Evolutionary conservation across 1,140 invertebrate species (phyloP).

Genomic region (Myzus persicae): DNA sequence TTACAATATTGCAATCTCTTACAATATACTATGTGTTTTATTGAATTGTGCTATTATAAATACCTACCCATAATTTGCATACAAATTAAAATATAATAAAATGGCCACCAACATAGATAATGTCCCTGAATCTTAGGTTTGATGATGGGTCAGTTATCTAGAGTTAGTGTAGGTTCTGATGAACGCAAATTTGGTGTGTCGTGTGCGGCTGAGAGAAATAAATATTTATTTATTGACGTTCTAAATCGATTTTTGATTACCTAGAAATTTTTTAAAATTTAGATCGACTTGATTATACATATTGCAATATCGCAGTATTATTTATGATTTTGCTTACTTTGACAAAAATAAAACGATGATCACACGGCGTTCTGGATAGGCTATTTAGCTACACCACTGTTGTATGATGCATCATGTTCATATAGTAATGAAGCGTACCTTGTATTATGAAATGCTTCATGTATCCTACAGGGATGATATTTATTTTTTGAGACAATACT

Average conservation of each 20-base stretch:
- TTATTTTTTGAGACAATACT: neutral
- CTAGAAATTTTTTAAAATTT: neutral
- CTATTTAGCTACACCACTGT: neutral
- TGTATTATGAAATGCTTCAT: neutral
- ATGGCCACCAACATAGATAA: neutral
- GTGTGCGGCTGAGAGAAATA: too few species aligned
- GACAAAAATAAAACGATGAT: neutral
- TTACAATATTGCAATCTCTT: too few species aligned
- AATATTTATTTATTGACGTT: neutral
- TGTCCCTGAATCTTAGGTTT: neutral
- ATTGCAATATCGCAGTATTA: neutral
- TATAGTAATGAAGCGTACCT: neutral
- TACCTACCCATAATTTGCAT: neutral
- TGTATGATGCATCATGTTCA: neutral
- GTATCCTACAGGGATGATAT: neutral
- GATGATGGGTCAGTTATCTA: neutral
- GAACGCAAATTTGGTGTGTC: too few species aligned
- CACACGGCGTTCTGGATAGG: neutral
- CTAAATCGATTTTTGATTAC: neutral
- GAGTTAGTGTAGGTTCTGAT: too few species aligned
- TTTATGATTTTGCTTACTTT: neutral
- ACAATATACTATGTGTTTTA: too few species aligned
- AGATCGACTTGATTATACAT: neutral
- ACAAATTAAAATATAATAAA: neutral
- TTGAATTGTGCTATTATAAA: too few species aligned